Percentiles rank a stretch among this genome's conserved stretches.
phyloP scores from a whole-genome alignment of 2,113 vertebrate species.

The Lycocorax pyrrhopterus region DNA sequence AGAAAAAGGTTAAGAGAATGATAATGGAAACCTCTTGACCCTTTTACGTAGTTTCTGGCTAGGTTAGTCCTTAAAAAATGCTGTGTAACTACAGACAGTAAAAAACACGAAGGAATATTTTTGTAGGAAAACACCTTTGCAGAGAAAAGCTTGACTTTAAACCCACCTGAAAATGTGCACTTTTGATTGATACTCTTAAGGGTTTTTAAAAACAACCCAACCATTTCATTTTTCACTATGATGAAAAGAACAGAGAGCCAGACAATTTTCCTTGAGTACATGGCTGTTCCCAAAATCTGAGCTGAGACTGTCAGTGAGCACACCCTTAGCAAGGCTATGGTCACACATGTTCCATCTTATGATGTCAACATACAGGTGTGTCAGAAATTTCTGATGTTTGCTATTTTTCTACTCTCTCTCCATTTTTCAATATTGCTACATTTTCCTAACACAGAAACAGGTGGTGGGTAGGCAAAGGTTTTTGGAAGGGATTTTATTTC shows the following conservation, averaged over 20 bases:
- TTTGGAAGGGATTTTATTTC: neutral
- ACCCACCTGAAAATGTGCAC: neutral
- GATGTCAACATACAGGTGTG: neutral
- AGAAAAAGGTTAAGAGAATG: neutral
- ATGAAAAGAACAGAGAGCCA: neutral
- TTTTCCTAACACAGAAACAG: neutral
- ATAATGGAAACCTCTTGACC: neutral
- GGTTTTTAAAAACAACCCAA: neutral
- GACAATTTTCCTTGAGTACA: neutral
- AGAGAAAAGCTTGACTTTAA: neutral
- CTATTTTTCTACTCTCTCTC: neutral
- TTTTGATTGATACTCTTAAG: neutral
- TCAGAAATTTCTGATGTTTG: neutral
- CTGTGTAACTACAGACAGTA: neutral
- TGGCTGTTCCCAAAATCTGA: fast-evolving
- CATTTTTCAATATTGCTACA: neutral
- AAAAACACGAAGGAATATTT: neutral
- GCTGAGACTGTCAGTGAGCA: neutral
- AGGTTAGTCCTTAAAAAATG: neutral
- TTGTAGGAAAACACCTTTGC: neutral
- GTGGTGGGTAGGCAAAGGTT: neutral
- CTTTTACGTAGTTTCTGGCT: neutral
- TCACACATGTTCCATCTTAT: neutral
- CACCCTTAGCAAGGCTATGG: neutral
- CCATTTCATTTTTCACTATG: neutral